Conservation (phyloP, 2,797 vertebrate genomes). For the Ctenosaura bakeri region DNA sequence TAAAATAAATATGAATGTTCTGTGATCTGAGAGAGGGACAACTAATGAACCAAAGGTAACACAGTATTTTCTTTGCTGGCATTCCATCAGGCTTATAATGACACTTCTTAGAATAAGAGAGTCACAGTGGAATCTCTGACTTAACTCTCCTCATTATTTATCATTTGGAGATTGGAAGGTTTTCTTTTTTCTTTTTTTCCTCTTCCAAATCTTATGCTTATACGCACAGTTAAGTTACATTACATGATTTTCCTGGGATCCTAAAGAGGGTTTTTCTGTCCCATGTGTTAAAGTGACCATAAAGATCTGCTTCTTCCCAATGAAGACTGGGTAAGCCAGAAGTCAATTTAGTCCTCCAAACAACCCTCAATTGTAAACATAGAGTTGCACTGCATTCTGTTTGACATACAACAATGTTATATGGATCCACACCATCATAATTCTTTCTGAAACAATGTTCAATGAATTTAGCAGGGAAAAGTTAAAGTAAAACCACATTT, state of each 20-base stretch:
- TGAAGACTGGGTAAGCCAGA: conserved; percentile 14
- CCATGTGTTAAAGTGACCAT: not conserved
- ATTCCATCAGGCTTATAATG: conserved; percentile 76
- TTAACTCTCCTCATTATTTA: conserved; percentile 78
- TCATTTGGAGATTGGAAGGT: conserved; percentile 73
- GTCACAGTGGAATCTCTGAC: conserved; percentile 65
- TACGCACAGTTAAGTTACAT: conserved; percentile 57
- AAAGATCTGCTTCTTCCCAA: accelerated
- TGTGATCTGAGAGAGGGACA: conserved; percentile 74
- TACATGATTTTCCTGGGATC: conserved; percentile 55
- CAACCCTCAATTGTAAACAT: not conserved
- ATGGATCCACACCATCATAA: conserved; percentile 38
- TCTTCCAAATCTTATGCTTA: conserved; percentile 48
- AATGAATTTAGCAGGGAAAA: conserved; percentile 18
- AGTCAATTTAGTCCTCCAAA: accelerated
- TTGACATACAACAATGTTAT: conserved; percentile 52
- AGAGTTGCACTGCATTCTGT: conserved; percentile 12
- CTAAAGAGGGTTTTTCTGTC: not conserved
- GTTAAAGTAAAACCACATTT: conserved; percentile 8
- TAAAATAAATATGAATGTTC: conserved; percentile 77
- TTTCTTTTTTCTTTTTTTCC: conserved; percentile 64
- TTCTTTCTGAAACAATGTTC: conserved; percentile 54
- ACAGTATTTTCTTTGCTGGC: conserved; percentile 72
- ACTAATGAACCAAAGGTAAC: conserved; percentile 74
- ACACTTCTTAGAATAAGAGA: conserved; percentile 71